Evolutionary conservation across 2,113 vertebrate species (phyloP).

Genomic region (Gnathonemus longibarbis): DNA sequence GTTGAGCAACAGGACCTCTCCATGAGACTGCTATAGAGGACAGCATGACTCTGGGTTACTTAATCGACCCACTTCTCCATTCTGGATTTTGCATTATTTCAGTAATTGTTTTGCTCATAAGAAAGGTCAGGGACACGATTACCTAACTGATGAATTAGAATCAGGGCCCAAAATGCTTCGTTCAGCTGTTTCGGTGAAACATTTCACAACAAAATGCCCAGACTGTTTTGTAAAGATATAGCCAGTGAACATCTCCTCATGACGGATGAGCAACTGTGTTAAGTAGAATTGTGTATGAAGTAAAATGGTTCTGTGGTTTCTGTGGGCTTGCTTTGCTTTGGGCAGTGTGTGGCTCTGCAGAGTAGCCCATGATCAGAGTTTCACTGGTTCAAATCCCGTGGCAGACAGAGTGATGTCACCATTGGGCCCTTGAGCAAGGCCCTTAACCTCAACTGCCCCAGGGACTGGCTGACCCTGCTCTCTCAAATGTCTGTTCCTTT

Average conservation of each 20-base stretch:
- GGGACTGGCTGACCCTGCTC: neutral
- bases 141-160: conserved; percentile 27
- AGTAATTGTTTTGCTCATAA: conserved; percentile 26
- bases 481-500: neutral
- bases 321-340: neutral
- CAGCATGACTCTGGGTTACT: conserved; percentile 30
- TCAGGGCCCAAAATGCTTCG: conserved; percentile 15
- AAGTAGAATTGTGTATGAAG: neutral
- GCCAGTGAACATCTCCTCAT: neutral
- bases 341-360: neutral
- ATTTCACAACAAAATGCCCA: conserved; percentile 30
- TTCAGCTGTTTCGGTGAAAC: conserved; percentile 30
- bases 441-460: neutral
- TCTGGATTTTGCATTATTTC: conserved; percentile 15
- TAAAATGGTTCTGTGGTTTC: neutral
- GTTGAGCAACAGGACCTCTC: neutral
- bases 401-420: neutral
- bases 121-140: conserved; percentile 29
- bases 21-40: neutral
- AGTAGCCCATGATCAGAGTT: neutral
- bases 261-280: neutral
- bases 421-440: neutral
- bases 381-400: neutral
- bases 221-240: conserved; percentile 16
- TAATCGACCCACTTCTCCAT: conserved; percentile 36